These are phyloP conservation scores for Melanitta fusca DNA, from an alignment of 2,797 vertebrate genomes.

Conservation along the genomic window DNA sequence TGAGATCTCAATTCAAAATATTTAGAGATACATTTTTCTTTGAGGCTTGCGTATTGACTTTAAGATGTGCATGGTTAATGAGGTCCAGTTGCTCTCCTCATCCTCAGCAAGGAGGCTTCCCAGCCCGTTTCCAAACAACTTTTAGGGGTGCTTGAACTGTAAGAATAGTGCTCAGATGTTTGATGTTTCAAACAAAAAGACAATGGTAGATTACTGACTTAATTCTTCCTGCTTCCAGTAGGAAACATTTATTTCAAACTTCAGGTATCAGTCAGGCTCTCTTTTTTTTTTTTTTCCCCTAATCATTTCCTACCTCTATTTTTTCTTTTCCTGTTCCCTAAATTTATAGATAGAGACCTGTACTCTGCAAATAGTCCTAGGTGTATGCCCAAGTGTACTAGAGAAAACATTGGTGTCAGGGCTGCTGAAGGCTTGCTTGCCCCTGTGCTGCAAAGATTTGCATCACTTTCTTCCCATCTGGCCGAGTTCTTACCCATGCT, in stretches of 20 bases:
- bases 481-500: neutral
- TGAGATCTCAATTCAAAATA: neutral
- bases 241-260: neutral
- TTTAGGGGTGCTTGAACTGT: neutral
- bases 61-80: neutral
- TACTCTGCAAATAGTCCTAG: neutral
- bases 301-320: neutral
- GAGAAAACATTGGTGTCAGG: neutral
- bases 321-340: neutral
- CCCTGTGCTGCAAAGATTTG: neutral
- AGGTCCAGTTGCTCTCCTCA: neutral
- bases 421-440: neutral
- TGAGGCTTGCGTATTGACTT: neutral
- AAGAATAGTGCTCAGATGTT: neutral
- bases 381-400: neutral
- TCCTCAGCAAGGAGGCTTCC: neutral
- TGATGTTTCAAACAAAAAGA: neutral
- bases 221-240: neutral
- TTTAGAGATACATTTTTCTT: neutral
- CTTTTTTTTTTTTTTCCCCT: too few species aligned
- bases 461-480: neutral
- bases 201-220: neutral
- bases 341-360: neutral
- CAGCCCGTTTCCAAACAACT: neutral
- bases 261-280: neutral